Base-by-base conservation (phyloP, 2,888 invertebrate species). In the Eupithecia vulgata region DNA sequence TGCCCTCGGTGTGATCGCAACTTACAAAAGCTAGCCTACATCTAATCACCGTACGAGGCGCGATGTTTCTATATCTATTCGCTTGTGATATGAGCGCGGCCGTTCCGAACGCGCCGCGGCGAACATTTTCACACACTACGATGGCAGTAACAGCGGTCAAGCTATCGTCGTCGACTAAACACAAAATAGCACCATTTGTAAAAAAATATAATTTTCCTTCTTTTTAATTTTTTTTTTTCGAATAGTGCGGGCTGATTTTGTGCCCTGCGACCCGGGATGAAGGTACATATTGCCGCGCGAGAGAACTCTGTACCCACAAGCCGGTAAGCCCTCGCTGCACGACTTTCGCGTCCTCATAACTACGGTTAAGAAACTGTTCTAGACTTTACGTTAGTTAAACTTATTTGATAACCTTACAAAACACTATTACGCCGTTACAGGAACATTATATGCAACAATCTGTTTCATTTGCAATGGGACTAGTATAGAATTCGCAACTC, bases 181-280 rank as follows among this genome's bases (percentile, higher is more conserved):
- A 90, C 88, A 91, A 92, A 91, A 90, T 93, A 94, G 94, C 94
- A 94, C 94, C 94, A 93, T 93, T 93, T 90, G 91, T 93, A 92
- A 93, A 92, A 93, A 93, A 93, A 93, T 92, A 91, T 88, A 87
- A 87, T 88, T 83, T 84, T 84, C 83, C 82, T 77, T 83, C 76
- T 82, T 78, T 80, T 80, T 74, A n/a, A n/a, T 81, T 87, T 88
- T 85, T 85, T 87, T 88, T 78, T 79, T 78, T 79, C 81, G 40
- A 65, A 65, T 74, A 79, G 76, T 79, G 78, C 81, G 81, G 79
- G 74, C 78, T 78, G 68, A n/a, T 70, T 42, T 5, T 34, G 68
- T 42, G 68, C 66, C 52, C 71, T 66, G 21, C 30, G 70, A 52
- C 70, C 66, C 25, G 68, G 64, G 40, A 34, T 59, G 52, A 64